Percentiles rank a stretch among this genome's conserved stretches.
phyloP scores from a whole-genome alignment of 2,888 invertebrate genomes.

The Argyra leucocephala region DNA sequence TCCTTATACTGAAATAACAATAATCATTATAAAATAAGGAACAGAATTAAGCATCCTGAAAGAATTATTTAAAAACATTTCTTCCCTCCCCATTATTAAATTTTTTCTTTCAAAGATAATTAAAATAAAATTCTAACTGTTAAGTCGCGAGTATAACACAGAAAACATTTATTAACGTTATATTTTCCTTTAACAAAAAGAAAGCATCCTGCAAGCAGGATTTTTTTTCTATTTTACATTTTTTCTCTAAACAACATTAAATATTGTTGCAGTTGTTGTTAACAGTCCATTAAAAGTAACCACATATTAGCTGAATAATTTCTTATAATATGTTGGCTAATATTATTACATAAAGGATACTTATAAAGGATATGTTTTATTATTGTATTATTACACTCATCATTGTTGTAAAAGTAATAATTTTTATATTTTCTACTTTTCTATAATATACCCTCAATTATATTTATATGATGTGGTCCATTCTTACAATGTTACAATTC shows the following conservation, averaged over 20 bases:
- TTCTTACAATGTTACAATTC: too few relatives aligned
- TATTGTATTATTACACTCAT: too few relatives aligned
- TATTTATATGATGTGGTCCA: too few relatives aligned
- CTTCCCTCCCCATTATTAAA: neutral
- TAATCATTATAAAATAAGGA: neutral
- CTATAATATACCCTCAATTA: too few relatives aligned
- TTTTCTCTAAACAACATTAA: neutral
- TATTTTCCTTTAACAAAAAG: neutral
- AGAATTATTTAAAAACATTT: neutral
- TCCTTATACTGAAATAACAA: too few relatives aligned
- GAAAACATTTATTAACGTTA: too few relatives aligned
- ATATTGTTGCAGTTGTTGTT: neutral
- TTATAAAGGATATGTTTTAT: too few relatives aligned
- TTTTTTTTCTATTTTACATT: neutral
- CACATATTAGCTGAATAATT: neutral
- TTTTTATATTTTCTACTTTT: too few relatives aligned
- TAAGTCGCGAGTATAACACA: neutral
- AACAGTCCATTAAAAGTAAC: neutral
- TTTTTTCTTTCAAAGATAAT: neutral
- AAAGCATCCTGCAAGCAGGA: neutral
- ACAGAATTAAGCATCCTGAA: neutral
- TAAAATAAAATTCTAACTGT: too few relatives aligned
- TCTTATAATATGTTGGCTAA: too few relatives aligned
- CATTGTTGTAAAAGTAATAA: too few relatives aligned
- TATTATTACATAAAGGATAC: too few relatives aligned